phyloP scores from a whole-genome alignment of 2,888 invertebrate genomes.

The Agapetus fuscipes region DNA sequence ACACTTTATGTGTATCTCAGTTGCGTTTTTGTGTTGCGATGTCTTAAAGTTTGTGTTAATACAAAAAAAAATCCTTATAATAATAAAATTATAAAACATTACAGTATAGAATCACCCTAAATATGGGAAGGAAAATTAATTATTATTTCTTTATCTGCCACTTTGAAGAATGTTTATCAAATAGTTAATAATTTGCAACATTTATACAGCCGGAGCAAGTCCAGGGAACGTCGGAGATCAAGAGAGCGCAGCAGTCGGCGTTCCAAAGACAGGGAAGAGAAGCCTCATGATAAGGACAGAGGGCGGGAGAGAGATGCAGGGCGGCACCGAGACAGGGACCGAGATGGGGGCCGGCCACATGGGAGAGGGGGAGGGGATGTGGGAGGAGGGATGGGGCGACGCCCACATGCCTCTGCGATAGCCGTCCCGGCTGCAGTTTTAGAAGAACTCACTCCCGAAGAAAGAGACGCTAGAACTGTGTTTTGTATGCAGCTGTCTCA shows the following conservation, averaged over 20 bases:
- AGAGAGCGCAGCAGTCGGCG: slow-evolving; percentile 45
- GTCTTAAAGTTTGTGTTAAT: no score
- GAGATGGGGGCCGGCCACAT: slow-evolving; percentile 27
- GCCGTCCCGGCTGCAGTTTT: slow-evolving; percentile 22
- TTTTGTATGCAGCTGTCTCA: slow-evolving; percentile 98
- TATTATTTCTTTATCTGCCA: no score
- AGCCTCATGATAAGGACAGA: slow-evolving; percentile 26
- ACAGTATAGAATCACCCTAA: no score
- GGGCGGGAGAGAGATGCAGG: slow-evolving; percentile 25
- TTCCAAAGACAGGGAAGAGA: slow-evolving; percentile 41
- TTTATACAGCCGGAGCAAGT: slow-evolving; percentile 31
- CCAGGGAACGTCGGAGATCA: slow-evolving; percentile 42
- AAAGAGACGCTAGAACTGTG: slow-evolving; percentile 95
- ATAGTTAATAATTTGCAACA: no score
- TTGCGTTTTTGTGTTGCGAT: no score
- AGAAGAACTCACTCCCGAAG: slow-evolving; percentile 85
- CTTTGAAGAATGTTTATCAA: no score
- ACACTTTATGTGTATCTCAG: no score
- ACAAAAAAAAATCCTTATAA: no score
- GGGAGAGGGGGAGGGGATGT: slow-evolving; percentile 26
- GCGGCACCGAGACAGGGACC: slow-evolving; percentile 29
- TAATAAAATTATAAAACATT: no score
- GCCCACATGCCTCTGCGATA: background rate
- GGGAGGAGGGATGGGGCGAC: background rate
- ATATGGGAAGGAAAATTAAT: no score